Base-by-base conservation (phyloP, 2,888 invertebrate species). In the Dryobota labecula region DNA sequence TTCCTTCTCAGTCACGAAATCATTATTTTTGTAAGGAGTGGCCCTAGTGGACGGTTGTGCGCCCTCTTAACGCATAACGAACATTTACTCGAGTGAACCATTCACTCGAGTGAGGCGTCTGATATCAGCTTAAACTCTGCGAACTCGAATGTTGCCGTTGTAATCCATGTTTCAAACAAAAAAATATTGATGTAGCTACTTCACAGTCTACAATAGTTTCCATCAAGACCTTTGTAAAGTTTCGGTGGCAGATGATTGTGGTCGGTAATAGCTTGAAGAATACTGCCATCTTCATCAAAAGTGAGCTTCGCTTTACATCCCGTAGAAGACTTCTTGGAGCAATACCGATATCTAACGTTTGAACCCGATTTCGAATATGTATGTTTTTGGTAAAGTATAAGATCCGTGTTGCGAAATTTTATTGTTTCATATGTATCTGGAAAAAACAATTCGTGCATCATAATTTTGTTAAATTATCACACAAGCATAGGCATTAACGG, bases 391-490 rank as follows among this genome's bases (percentile, higher is more conserved):
- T 76, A 73, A 43, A 73, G 69, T 43, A 76, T 43, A 27, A 76
- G 6, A 15, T 49, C 20, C 15, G 4, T 67, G 36, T 43, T 38
- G 13, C 76, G 68, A n/a, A 9, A 43, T 76, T 30, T 68, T 36
- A 76, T 67, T 24, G 49, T 76, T 68, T 67, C 49, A 24, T 73
- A 76, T 2, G 27, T n/a, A 76, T 15, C 68, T 73, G n/a, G 2
- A 70, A 65, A 73, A 64, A 75, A 66, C 3, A 73, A 56, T 20
- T 27, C 13, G 2, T 45, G 5, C n/a, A 24, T 45, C 38, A 27
- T 18, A 27, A 18, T 41, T 61, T 18, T 49, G n/a, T 49, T 49
- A 11, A 30, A n/a, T 47, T 47, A 20, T 41, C 15, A 9, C 15
- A 27, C 8, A 30, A 3, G 6, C 20, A 1, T 4, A 27, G 18